Conservation (phyloP, 2,888 invertebrate species). For the Tenthredo mesomela region DNA sequence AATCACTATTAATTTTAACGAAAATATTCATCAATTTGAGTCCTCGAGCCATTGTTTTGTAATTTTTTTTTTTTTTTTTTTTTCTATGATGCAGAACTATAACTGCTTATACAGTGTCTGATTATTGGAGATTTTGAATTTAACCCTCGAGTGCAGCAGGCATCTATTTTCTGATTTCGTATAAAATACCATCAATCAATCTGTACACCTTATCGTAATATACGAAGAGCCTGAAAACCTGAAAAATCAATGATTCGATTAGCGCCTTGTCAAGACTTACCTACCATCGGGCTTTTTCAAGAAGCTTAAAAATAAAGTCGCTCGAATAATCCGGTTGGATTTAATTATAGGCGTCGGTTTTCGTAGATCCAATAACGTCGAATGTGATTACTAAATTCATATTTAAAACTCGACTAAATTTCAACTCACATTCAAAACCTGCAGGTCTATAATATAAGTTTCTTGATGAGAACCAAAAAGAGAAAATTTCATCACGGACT, state of each 20-base stretch:
- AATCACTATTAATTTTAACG: background rate
- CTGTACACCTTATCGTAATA: too few relatives aligned
- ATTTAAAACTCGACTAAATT: background rate
- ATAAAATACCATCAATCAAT: background rate
- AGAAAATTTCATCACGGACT: background rate
- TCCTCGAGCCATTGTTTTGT: background rate
- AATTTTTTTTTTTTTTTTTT: background rate
- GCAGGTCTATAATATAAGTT: background rate
- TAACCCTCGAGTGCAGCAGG: background rate
- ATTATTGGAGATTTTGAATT: background rate
- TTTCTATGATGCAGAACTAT: background rate
- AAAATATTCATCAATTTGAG: background rate
- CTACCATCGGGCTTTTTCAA: background rate
- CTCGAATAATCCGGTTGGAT: background rate
- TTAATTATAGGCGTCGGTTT: slow-evolving; percentile 3
- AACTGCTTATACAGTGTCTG: background rate
- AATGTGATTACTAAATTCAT: background rate
- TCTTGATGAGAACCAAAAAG: background rate
- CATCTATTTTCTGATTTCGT: background rate
- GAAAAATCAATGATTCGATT: slow-evolving; percentile 30
- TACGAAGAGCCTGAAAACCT: background rate
- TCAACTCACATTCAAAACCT: background rate
- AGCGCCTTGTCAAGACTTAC: slow-evolving; percentile 3
- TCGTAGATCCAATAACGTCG: background rate
- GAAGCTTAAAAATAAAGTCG: background rate